Evolutionary conservation across 2,113 vertebrate species (phyloP).

Genomic region (Cyprinus carpio): DNA sequence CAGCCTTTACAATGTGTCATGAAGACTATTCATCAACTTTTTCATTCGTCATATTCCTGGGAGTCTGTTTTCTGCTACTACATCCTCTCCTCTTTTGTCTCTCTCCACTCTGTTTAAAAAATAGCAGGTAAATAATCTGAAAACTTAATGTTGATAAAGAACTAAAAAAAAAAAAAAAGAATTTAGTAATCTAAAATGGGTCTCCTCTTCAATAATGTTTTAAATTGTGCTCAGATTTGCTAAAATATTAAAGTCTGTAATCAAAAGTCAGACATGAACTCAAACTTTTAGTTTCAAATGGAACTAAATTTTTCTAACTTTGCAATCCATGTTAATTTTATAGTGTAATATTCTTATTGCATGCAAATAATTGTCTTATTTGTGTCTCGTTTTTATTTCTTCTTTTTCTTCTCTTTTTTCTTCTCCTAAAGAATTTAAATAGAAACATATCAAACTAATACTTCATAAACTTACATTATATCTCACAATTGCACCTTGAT

Average conservation of each 20-base stretch:
- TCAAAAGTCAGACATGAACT: neutral
- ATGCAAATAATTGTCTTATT: no score
- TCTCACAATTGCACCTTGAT: neutral
- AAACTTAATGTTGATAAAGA: neutral
- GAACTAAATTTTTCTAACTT: neutral
- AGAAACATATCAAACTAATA: neutral
- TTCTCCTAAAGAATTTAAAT: no score
- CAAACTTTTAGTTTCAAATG: no score
- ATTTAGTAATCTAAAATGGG: neutral
- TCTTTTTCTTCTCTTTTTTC: no score
- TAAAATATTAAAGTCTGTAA: neutral
- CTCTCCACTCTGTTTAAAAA: neutral
- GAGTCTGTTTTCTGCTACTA: constrained; percentile 56
- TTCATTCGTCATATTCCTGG: constrained; percentile 71
- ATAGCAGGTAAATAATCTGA: neutral
- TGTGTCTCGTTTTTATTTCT: no score
- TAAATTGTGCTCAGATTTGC: no score
- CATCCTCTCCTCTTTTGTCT: neutral
- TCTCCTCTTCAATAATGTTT: no score
- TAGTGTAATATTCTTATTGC: neutral
- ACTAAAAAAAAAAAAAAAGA: neutral
- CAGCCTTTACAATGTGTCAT: constrained; percentile 76
- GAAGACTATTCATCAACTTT: constrained; percentile 79
- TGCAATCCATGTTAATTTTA: neutral
- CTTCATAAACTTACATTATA: no score